These are phyloP conservation scores for Drosophila santomea DNA, from an alignment of 1,140 invertebrate genomes.

Conservation along the genomic window DNA sequence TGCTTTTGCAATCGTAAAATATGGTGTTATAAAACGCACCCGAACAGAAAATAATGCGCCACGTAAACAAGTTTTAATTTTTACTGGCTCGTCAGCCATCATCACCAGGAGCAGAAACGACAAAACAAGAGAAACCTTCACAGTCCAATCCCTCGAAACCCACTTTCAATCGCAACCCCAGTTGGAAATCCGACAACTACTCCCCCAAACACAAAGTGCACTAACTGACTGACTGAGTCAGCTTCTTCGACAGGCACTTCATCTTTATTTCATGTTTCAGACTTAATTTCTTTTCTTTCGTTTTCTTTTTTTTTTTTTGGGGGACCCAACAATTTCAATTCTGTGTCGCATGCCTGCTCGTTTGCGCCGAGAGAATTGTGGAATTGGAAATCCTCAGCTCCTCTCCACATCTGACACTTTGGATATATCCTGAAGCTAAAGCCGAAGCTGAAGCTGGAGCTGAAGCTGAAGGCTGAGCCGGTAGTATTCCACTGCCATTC, in stretches of 20 bases:
- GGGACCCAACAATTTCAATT: slow-evolving; percentile 52
- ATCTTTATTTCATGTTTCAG: slow-evolving; percentile 78
- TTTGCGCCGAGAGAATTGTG: slow-evolving; percentile 48
- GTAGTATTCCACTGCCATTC: slow-evolving; percentile 10
- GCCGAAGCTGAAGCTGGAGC: too few species aligned
- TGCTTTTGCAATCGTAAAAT: slow-evolving; percentile 36
- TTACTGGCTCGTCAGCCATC: slow-evolving; percentile 37
- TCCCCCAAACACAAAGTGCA: slow-evolving; percentile 17
- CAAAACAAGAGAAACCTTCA: slow-evolving; percentile 11
- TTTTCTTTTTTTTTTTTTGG: slow-evolving; percentile 17
- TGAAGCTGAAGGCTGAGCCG: slow-evolving; percentile 3
- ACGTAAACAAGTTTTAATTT: slow-evolving; percentile 67
- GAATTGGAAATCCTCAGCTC: slow-evolving; percentile 62
- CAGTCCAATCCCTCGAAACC: slow-evolving; percentile 2
- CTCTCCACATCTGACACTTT: slow-evolving; percentile 68
- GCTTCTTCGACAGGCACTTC: slow-evolving; percentile 66
- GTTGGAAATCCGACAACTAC: slow-evolving; percentile 6
- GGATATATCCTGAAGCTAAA: slow-evolving; percentile 50
- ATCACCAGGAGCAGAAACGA: slow-evolving; percentile 19
- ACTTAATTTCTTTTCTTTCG: slow-evolving; percentile 63
- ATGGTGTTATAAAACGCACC: slow-evolving; percentile 4
- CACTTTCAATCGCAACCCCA: slow-evolving; percentile 17
- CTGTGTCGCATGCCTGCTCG: slow-evolving; percentile 56
- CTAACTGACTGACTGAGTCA: slow-evolving; percentile 49
- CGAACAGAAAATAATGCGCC: slow-evolving; percentile 23